These are phyloP conservation scores for Drosophila subsilvestris DNA, from an alignment of 2,888 invertebrate species.

Conservation along the genomic window DNA sequence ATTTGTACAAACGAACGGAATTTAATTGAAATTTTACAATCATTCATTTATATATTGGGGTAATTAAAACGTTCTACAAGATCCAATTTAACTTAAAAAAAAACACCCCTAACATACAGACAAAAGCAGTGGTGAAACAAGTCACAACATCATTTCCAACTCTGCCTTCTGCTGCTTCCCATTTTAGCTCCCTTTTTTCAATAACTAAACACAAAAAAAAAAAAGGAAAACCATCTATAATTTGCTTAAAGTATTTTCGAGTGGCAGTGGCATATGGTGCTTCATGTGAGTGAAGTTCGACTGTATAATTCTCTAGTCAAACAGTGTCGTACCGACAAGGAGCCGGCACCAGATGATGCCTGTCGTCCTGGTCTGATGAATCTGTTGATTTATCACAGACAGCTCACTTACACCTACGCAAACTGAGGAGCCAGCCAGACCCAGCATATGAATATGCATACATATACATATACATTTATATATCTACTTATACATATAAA, in stretches of 20 bases:
- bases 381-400: conserved; percentile 82
- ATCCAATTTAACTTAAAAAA: no score
- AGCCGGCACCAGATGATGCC: conserved; percentile 37
- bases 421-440: conserved; percentile 39
- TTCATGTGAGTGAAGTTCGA: not conserved
- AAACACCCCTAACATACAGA: no score
- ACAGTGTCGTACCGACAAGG: not conserved
- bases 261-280: not conserved
- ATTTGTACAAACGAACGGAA: not conserved
- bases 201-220: not conserved
- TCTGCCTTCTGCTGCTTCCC: no score
- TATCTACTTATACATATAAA: not conserved
- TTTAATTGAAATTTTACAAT: not conserved
- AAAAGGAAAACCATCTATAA: not conserved
- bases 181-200: not conserved
- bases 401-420: conserved; percentile 59
- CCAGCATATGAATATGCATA: conserved; percentile 30
- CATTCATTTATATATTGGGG: not conserved
- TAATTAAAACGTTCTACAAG: not conserved
- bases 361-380: conserved; percentile 65
- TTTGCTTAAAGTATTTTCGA: not conserved
- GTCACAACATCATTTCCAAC: no score
- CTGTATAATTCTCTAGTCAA: not conserved
- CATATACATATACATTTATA: not conserved
- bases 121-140: no score